These are phyloP conservation scores for Coptotermes formosanus DNA, from an alignment of 1,140 invertebrate species.

Conservation along the genomic window DNA sequence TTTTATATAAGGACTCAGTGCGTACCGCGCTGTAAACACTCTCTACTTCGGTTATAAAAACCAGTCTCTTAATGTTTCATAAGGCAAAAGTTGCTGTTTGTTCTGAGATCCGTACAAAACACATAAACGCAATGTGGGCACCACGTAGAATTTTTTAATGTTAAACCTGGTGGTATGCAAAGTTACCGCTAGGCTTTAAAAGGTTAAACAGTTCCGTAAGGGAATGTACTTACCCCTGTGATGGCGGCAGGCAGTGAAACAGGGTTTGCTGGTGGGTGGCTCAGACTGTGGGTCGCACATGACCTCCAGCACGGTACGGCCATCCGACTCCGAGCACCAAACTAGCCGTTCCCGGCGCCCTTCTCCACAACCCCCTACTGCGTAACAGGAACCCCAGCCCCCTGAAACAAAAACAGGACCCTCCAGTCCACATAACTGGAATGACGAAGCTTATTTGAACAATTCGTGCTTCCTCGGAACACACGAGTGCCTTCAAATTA, in stretches of 20 bases:
- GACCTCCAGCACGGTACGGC: conserved; percentile 35
- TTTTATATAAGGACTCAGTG: too few relatives aligned
- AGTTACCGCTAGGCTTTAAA: too few relatives aligned
- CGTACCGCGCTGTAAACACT: too few relatives aligned
- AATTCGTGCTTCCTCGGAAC: too few relatives aligned
- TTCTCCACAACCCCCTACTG: conserved; percentile 32
- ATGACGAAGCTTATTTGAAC: background rate
- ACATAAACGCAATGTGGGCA: too few relatives aligned
- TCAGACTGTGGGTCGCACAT: conserved; percentile 30
- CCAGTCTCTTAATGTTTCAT: too few relatives aligned
- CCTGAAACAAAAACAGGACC: background rate
- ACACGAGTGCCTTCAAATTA: too few relatives aligned
- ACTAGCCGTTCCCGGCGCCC: conserved; percentile 32
- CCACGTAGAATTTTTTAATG: too few relatives aligned
- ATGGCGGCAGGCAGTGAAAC: conserved; percentile 36
- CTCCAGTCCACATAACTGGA: background rate
- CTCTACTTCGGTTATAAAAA: too few relatives aligned
- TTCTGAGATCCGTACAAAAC: too few relatives aligned
- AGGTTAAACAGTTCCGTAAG: background rate
- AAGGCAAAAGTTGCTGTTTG: too few relatives aligned
- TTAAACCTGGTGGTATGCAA: too few relatives aligned
- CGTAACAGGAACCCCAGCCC: conserved; percentile 26
- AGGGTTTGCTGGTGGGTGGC: conserved; percentile 32
- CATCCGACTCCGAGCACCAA: conserved; percentile 35
- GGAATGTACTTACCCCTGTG: conserved; percentile 32